Percentiles rank a stretch among this genome's conserved stretches.
Evolutionary conservation across 2,113 vertebrate genomes (phyloP).

Genomic region (Salvelinus sp.): DNA sequence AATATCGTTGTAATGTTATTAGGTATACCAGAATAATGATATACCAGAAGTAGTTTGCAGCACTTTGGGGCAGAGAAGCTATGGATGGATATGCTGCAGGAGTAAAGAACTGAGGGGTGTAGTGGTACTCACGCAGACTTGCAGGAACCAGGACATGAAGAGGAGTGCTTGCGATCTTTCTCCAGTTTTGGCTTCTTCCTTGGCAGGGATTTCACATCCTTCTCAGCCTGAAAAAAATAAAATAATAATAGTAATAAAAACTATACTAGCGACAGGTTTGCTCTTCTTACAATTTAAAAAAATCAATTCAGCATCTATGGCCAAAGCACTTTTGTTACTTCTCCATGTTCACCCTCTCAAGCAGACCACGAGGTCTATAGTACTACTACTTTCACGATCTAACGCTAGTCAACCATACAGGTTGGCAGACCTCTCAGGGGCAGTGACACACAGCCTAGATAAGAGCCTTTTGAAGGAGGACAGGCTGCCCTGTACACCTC

Average conservation of each 20-base stretch:
- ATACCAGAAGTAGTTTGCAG: too few relatives aligned
- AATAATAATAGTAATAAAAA: constrained; percentile 5
- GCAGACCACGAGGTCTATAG: too few relatives aligned
- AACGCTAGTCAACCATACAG: background rate
- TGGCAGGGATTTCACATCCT: constrained; percentile 51
- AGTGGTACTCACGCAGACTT: constrained; percentile 75
- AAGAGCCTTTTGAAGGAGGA: background rate
- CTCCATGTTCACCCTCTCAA: too few relatives aligned
- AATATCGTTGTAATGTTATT: background rate
- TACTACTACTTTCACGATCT: background rate
- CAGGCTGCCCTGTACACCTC: background rate
- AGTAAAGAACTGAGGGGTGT: too few relatives aligned
- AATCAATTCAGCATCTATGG: background rate
- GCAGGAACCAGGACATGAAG: constrained; percentile 46
- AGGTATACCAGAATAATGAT: too few relatives aligned
- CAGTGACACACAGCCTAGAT: background rate
- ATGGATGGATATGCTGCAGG: too few relatives aligned
- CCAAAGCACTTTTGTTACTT: background rate
- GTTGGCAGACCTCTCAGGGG: background rate
- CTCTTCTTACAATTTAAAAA: background rate
- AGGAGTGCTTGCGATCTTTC: constrained; percentile 62
- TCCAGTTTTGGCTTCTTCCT: constrained; percentile 77
- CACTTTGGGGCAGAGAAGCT: too few relatives aligned
- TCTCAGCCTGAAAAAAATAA: constrained; percentile 56
- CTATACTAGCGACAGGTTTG: constrained; percentile 4